These are phyloP conservation scores for Callaeas wilsoni DNA, from an alignment of 2,113 vertebrate species.

Conservation along the genomic window DNA sequence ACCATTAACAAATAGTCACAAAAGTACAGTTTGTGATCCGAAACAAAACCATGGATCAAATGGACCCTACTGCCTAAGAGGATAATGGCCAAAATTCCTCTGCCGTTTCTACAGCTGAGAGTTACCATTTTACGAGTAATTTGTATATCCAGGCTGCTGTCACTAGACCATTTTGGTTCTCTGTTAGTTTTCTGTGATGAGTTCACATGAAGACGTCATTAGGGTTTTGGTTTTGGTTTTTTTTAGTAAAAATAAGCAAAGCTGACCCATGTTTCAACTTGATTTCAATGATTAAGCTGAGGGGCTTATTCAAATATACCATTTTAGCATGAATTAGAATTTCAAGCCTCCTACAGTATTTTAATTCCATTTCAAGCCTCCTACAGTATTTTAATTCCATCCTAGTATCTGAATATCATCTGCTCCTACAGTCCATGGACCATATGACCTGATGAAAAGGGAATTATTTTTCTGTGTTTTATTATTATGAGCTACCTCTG, in stretches of 20 bases:
- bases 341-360: background rate
- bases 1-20: background rate
- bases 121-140: background rate
- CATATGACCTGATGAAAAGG: background rate
- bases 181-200: background rate
- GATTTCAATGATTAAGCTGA: conserved; percentile 34
- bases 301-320: conserved; percentile 16
- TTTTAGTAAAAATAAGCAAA: conserved; percentile 2
- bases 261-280: conserved; percentile 11
- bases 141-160: background rate
- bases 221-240: background rate
- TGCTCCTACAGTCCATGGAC: background rate
- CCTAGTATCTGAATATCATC: background rate
- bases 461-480: conserved; percentile 2
- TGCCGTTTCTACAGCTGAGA: background rate
- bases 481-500: background rate
- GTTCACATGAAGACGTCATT: background rate
- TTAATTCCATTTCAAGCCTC: background rate
- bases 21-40: background rate
- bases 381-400: background rate
- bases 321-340: conserved; percentile 38
- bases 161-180: background rate
- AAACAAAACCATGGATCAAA: background rate
- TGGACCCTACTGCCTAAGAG: background rate
- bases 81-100: background rate